phyloP scores from a whole-genome alignment of 1,140 invertebrate species.

The Papilio xuthus region DNA sequence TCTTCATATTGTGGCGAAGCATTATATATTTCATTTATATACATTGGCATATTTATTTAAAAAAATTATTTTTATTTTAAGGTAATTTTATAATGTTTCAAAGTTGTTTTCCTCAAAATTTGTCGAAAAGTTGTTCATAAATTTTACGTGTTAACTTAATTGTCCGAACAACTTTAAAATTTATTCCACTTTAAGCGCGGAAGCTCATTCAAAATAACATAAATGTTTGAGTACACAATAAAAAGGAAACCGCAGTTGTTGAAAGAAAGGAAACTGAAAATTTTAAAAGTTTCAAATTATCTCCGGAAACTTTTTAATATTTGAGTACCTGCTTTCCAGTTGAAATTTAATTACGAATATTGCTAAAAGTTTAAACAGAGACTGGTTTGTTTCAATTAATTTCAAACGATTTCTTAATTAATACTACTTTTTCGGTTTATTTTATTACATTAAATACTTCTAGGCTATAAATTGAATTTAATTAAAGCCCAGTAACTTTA shows the following conservation, averaged over 20 bases:
- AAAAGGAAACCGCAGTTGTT: conserved; percentile 16
- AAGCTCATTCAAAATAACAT: conserved; percentile 20
- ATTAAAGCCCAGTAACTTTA: neutral
- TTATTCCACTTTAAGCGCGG: neutral
- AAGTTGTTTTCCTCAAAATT: neutral
- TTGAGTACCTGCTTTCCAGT: conserved; percentile 2
- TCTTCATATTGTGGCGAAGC: too few species aligned
- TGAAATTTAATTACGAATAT: conserved; percentile 16
- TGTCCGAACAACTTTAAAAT: conserved; percentile 14
- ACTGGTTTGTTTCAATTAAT: conserved; percentile 24
- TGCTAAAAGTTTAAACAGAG: conserved; percentile 17
- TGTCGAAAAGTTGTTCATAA: conserved; percentile 1
- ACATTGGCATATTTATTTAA: too few species aligned
- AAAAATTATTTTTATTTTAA: too few species aligned
- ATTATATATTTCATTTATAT: too few species aligned
- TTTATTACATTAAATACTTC: neutral
- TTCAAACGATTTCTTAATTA: conserved; percentile 5
- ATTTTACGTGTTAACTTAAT: conserved; percentile 11
- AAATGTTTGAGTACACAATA: conserved; percentile 7
- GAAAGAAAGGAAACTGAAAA: conserved; percentile 18
- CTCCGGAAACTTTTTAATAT: conserved; percentile 7
- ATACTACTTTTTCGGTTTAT: neutral
- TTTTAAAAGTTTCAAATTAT: conserved; percentile 21
- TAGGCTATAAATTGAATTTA: neutral
- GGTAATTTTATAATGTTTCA: neutral